phyloP scores from a whole-genome alignment of 2,113 vertebrate genomes.

The Clinocottus analis region DNA sequence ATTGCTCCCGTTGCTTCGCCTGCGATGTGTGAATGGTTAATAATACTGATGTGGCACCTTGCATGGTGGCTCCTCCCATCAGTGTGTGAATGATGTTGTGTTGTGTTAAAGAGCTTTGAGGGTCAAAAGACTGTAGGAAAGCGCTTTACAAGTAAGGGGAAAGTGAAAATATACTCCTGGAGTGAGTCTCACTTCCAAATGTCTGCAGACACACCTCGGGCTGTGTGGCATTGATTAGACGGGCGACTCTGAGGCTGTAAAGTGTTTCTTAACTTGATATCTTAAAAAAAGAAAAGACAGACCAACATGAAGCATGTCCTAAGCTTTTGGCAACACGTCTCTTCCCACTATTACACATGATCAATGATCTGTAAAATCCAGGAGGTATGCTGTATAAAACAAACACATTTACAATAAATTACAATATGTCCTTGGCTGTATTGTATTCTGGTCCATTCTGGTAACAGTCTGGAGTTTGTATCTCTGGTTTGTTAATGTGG shows the following conservation, averaged over 20 bases:
- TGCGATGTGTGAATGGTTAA: too few relatives aligned
- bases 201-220: neutral
- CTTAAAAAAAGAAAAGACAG: neutral
- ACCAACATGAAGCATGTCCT: neutral
- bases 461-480: conserved; percentile 36
- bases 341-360: neutral
- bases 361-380: conserved; percentile 1
- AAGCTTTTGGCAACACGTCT: neutral
- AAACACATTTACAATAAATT: conserved; percentile 12
- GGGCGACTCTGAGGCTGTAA: too few relatives aligned
- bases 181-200: neutral
- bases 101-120: too few relatives aligned
- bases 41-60: too few relatives aligned
- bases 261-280: neutral
- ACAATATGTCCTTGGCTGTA: conserved; percentile 31
- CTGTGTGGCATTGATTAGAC: too few relatives aligned
- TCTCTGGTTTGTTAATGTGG: conserved; percentile 45
- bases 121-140: too few relatives aligned
- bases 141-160: too few relatives aligned
- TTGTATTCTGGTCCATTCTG: conserved; percentile 1
- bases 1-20: too few relatives aligned
- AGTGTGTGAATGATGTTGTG: too few relatives aligned
- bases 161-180: too few relatives aligned
- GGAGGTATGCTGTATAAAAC: conserved; percentile 12
- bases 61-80: too few relatives aligned